Evolutionary conservation across 2,888 invertebrate species (phyloP), one percentile per base, ranked within the genome.

Genomic region (Orthosia incerta): DNA sequence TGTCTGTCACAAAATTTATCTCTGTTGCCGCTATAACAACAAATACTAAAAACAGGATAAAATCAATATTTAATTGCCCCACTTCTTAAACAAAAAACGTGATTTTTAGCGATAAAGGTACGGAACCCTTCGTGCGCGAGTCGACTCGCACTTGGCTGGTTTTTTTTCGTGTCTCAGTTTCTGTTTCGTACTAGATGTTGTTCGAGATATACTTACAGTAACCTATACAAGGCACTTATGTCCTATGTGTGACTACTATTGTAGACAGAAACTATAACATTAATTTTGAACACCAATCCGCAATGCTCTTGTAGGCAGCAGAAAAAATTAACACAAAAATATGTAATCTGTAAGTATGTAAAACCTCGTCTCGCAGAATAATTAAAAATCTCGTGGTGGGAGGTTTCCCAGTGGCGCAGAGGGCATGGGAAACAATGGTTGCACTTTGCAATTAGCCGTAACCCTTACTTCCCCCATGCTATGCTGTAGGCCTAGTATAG

Each of bases 381-480:
- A 92, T 91, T 91, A 91, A 90, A 91, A 90, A 80, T 67, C 84
- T 85, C 80, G 86, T 83, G 83, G 84, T 79, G 72, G 80, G 82
- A 80, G 83, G 83, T 82, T 84, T 83, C 80, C 85, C 88, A 87
- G 83, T 76, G 83, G 88, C 87, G 64, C 76, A 74, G 83, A 89
- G 92, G 91, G 93, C 90, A 91, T 84, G 88, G 83, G 71, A 82
- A 91, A 94, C 94, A 94, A 94, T 93, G 91, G 89, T 89, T 90
- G 93, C 93, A 94, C 94, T 94, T 90, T 89, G 93, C 93, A 93
- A 94, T 94, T 94, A 94, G 92, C 94, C 89, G 84, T 91, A 89
- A 90, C 90, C 91, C 89, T 86, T 81, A 84, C 81, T 85, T 82
- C 79, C 84, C 79, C 82, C 74, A 82, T 74, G 69, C 59, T 53